These are phyloP conservation scores for Drosophila gaucha DNA, from an alignment of 2,888 invertebrate species.

Conservation along the genomic window DNA sequence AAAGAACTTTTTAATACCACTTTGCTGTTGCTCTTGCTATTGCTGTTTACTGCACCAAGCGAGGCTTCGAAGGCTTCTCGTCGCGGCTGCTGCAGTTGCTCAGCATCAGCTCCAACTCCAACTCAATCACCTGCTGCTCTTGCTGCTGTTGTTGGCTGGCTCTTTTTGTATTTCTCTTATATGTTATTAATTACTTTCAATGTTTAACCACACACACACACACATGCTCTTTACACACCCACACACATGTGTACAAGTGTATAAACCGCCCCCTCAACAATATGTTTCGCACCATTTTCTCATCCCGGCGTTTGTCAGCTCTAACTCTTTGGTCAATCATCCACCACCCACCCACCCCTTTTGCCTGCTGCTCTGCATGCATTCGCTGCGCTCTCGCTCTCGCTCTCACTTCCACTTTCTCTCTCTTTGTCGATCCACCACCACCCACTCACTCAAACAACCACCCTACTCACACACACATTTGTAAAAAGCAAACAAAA, in stretches of 20 bases:
- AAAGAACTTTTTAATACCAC: conserved; percentile 33
- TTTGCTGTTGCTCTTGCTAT: conserved; percentile 28
- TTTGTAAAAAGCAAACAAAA: conserved; percentile 60
- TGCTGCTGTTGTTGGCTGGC: conserved; percentile 42
- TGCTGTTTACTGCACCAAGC: conserved; percentile 33
- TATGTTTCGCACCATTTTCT: conserved; percentile 17
- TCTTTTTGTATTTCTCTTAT: conserved; percentile 33
- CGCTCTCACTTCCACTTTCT: conserved; percentile 6
- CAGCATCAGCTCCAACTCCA: conserved; percentile 16
- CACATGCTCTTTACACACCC: neutral
- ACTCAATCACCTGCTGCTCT: conserved; percentile 18
- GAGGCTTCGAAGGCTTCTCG: conserved; percentile 23
- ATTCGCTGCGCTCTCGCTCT: conserved; percentile 45
- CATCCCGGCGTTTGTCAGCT: conserved; percentile 41
- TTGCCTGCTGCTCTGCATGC: conserved; percentile 53
- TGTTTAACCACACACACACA: conserved; percentile 59
- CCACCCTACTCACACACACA: conserved; percentile 29
- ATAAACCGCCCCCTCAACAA: conserved; percentile 38
- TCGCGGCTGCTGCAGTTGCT: conserved; percentile 39
- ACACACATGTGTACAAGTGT: conserved; percentile 25
- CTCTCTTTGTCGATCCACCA: conserved; percentile 46
- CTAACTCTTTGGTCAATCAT: conserved; percentile 40
- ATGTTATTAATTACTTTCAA: conserved; percentile 64
- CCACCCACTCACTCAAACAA: conserved; percentile 41
- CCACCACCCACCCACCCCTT: conserved; percentile 26